Percentiles rank a stretch among this genome's conserved stretches.
Conservation (phyloP, 2,113 vertebrate genomes). For the Hiodon tergisus region DNA sequence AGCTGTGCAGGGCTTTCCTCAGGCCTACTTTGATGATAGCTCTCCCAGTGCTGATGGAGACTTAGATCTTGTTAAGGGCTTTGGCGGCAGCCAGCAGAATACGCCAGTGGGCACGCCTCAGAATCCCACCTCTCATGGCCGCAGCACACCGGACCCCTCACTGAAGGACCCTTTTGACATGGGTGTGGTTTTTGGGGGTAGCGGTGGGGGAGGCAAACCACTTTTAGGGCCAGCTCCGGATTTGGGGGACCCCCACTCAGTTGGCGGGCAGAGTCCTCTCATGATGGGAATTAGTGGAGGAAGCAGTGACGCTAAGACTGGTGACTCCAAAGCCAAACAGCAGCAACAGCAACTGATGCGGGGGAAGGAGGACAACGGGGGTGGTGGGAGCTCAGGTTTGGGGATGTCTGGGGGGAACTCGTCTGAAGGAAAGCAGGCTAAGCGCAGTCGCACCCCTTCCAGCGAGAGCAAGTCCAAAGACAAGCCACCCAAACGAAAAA, state of each 20-base stretch:
- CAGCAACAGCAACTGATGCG: conserved; percentile 52
- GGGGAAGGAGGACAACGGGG: conserved; percentile 65
- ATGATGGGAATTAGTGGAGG: conserved; percentile 53
- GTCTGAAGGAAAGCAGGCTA: conserved; percentile 79
- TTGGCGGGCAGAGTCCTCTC: conserved; percentile 85
- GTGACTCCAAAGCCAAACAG: conserved; percentile 71
- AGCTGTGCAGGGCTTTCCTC: conserved; percentile 81
- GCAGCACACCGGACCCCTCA: conserved; percentile 65
- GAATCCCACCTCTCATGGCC: conserved; percentile 63
- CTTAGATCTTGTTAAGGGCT: conserved; percentile 86
- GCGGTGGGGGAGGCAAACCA: conserved; percentile 60
- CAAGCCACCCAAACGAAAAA: conserved; percentile 90
- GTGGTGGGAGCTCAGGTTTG: conserved; percentile 66
- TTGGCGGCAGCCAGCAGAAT: conserved; percentile 67
- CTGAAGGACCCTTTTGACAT: conserved; percentile 71
- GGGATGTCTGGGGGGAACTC: conserved; percentile 61
- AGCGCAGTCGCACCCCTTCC: conserved; percentile 90
- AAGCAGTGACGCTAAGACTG: conserved; percentile 61
- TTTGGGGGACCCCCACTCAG: conserved; percentile 70
- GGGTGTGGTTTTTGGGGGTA: conserved; percentile 58
- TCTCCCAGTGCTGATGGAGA: conserved; percentile 91
- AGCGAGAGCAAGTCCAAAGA: conserved; percentile 95
- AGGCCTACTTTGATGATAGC: conserved; percentile 89
- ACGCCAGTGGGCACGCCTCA: conserved; percentile 67
- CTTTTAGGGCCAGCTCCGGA: conserved; percentile 74